Base-by-base conservation (phyloP, 1,140 invertebrate species). In the Aphelinus certus region DNA sequence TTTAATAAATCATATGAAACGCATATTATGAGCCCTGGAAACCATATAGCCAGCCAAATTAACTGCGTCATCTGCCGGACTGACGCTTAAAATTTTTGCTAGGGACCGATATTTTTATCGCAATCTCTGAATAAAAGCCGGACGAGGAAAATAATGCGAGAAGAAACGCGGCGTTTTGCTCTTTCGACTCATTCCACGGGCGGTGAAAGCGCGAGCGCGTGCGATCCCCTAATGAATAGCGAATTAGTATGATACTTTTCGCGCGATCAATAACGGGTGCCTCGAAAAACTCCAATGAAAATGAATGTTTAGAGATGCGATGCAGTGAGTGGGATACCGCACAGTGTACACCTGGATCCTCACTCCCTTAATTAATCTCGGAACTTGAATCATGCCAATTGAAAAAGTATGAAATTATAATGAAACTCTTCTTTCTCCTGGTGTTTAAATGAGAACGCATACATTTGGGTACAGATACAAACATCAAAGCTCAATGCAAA, bases 1-100 rank as follows among this genome's bases (percentile, higher is more conserved):
- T 53, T 63, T 55, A 10, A 64, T 71, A 63, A 71, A 71, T 71
- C 70, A 71, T 62, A 72, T 72, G 64, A 72, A 65, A 65, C 49
- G 62, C 49, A 46, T 72, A 71, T 71, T 72, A 65, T 56, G 57
- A 57, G 56, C 57, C 26, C 26, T 26, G 26, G 26, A 26, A 26
- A 26, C 26, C 26, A 26, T 26, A 26, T 26, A 26, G 26, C 26
- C 26, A 26, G 47, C 51, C 46, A 65, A 66, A 73, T 73, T 73
- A 65, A 66, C 71, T 65, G 47, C 71, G 63, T 73, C 62, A 73
- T 66, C 71, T 73, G 56, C 62, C 53, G 55, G 62, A 65, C 58
- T 72, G 62, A 64, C 61, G 49, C 64, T 49, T 7, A 56, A 68
- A 53, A 73, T 58, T 66, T 73, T 73, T 67, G 55, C 46, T n/a